Conservation (phyloP, 2,113 vertebrate genomes). For the Canis aureus region DNA sequence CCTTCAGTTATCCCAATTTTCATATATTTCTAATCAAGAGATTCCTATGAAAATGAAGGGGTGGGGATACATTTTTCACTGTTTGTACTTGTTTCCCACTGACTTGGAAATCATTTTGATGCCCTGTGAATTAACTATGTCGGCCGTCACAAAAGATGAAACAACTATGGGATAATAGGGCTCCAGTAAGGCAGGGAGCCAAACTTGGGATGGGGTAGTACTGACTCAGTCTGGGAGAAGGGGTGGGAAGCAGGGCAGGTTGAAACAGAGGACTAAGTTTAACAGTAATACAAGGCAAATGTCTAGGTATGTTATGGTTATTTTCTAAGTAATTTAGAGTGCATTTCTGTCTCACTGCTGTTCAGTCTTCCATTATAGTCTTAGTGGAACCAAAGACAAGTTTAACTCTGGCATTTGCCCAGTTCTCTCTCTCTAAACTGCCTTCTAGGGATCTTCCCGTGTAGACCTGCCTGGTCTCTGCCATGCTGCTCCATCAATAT, state of each 20-base stretch:
- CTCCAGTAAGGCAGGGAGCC: slow-evolving; percentile 42
- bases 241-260: not conserved
- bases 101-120: slow-evolving; percentile 63
- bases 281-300: slow-evolving; percentile 2
- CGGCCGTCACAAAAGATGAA: slow-evolving; percentile 59
- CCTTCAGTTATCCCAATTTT: slow-evolving; percentile 2
- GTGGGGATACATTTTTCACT: not conserved
- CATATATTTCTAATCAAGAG: not conserved
- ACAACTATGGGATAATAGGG: not conserved
- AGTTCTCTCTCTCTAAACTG: not conserved
- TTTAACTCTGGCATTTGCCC: not conserved
- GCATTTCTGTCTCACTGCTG: slow-evolving; percentile 8
- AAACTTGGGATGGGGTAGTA: not conserved
- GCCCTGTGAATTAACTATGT: slow-evolving; percentile 13
- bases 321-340: slow-evolving; percentile 53
- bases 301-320: slow-evolving; percentile 4
- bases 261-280: slow-evolving; percentile 35
- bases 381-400: not conserved
- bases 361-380: not conserved
- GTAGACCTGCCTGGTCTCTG: not conserved
- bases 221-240: not conserved
- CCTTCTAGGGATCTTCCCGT: not conserved
- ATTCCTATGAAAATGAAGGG: not conserved
- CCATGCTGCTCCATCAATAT: not conserved
- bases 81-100: slow-evolving; percentile 61